A percentile compares a stretch with the other conserved stretches of the same genome.
Evolutionary conservation across 2,888 invertebrate genomes (phyloP).

Genomic region (Nomada ruficornis): DNA sequence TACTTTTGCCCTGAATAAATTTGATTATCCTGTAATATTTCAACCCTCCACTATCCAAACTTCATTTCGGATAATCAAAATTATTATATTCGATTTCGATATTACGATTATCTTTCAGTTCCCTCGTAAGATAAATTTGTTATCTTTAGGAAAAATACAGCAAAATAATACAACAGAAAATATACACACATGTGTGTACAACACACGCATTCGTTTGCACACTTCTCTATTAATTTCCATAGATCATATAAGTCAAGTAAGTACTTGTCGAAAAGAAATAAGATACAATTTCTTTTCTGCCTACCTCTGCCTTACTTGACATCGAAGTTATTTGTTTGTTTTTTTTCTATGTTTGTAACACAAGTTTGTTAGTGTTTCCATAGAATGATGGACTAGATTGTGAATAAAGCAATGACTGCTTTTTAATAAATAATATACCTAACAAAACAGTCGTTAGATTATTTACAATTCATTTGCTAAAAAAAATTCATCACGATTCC

Average conservation of each 20-base stretch:
- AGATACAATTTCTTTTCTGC: slow-evolving; percentile 23
- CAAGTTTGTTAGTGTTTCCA: slow-evolving; percentile 1
- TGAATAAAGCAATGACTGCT: slow-evolving; percentile 32
- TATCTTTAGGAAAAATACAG: slow-evolving; percentile 52
- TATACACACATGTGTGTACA: slow-evolving; percentile 49
- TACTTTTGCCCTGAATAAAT: too few species aligned
- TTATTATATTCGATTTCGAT: slow-evolving; percentile 13
- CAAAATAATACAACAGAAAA: slow-evolving; percentile 58
- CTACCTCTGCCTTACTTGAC: slow-evolving; percentile 5
- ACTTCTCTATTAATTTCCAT: slow-evolving; percentile 36
- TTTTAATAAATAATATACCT: slow-evolving; percentile 3
- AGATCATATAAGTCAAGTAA: slow-evolving; percentile 28
- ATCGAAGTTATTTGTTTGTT: slow-evolving; percentile 10
- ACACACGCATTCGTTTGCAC: slow-evolving; percentile 52
- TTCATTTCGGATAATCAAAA: slow-evolving; percentile 28
- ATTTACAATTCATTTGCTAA: slow-evolving; percentile 20
- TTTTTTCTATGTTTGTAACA: slow-evolving; percentile 16
- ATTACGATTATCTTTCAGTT: slow-evolving; percentile 1
- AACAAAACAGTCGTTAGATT: slow-evolving; percentile 26
- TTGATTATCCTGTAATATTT: not conserved
- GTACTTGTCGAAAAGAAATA: slow-evolving; percentile 28
- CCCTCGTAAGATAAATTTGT: slow-evolving; percentile 31
- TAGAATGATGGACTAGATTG: not conserved
- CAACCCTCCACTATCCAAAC: not conserved
- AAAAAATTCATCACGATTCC: slow-evolving; percentile 11